A percentile compares a stretch with the other conserved stretches of the same genome.
phyloP scores from a whole-genome alignment of 1,140 invertebrate genomes.

The Papilio polyxenes region DNA sequence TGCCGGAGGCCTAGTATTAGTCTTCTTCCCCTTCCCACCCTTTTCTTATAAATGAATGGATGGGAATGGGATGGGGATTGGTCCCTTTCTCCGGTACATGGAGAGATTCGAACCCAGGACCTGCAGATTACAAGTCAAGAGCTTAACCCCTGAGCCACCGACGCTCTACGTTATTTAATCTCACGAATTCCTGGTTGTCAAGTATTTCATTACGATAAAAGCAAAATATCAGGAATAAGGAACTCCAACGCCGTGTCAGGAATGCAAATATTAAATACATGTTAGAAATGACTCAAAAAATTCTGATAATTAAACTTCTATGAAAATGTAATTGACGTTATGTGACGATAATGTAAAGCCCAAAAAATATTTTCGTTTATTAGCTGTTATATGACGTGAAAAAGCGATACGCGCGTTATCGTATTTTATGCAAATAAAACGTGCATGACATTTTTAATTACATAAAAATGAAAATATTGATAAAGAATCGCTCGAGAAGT shows the following conservation, averaged over 20 bases:
- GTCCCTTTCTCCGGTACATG: no score
- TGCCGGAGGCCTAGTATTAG: no score
- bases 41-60: no score
- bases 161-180: not conserved
- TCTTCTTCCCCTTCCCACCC: no score
- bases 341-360: not conserved
- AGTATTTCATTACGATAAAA: not conserved
- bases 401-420: conserved; percentile 19
- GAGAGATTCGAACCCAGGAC: no score
- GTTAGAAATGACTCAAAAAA: not conserved
- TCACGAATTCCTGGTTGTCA: not conserved
- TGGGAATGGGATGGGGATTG: no score
- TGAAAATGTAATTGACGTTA: not conserved
- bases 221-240: not conserved
- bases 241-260: not conserved
- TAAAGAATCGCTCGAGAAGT: not conserved
- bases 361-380: not conserved
- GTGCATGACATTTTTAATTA: conserved; percentile 2
- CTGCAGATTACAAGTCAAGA: no score
- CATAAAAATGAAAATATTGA: not conserved
- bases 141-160: no score
- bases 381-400: conserved; percentile 10
- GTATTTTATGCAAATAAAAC: conserved; percentile 15
- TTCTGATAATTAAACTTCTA: not conserved
- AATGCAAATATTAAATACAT: no score